phyloP scores from a whole-genome alignment of 2,797 vertebrate species.

The Pseudochirops cupreus region DNA sequence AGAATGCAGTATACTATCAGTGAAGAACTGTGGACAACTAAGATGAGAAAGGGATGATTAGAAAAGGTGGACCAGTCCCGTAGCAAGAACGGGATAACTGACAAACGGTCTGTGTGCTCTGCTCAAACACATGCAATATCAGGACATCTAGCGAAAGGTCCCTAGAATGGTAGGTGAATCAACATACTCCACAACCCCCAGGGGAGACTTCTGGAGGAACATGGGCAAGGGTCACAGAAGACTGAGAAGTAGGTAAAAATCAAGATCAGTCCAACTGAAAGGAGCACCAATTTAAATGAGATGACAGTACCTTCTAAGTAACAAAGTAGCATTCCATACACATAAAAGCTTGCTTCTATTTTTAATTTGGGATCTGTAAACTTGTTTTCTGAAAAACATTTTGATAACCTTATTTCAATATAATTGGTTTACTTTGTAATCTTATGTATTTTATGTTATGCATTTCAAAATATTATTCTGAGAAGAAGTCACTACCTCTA shows the following conservation, averaged over 20 bases:
- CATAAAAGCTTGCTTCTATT: constrained; percentile 48
- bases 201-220: background rate
- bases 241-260: background rate
- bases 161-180: background rate
- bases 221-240: background rate
- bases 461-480: background rate
- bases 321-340: background rate
- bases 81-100: background rate
- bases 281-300: background rate
- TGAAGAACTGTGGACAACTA: background rate
- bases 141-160: background rate
- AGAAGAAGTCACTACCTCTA: background rate
- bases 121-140: background rate
- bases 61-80: background rate
- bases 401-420: background rate
- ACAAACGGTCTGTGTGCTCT: background rate
- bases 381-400: background rate
- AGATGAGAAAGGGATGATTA: background rate
- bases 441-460: background rate
- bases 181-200: background rate
- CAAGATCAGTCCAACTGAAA: background rate
- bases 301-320: background rate
- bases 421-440: background rate
- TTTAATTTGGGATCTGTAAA: background rate
- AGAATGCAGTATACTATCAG: background rate